Evolutionary conservation across 2,888 invertebrate species (phyloP), one percentile per base, ranked within the genome.

Genomic region (Trichopoda pennipes): DNA sequence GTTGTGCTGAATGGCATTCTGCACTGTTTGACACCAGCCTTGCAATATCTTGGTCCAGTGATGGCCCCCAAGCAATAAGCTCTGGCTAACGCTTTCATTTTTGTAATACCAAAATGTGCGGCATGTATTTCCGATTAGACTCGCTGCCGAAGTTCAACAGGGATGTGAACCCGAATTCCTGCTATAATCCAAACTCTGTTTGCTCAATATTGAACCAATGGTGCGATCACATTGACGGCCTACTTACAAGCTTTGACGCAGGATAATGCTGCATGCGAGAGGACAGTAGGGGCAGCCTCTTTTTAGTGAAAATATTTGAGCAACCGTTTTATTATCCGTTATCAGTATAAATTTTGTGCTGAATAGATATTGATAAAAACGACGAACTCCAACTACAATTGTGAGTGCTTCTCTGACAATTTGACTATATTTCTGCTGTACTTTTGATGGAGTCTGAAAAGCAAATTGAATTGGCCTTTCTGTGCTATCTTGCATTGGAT

Each of bases 381-480:
- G n/a, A 21, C 86, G 53, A 23, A 53, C 23, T 3, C 53, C 53
- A 53, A 53, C 35, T 7, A 42, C 82, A 16, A 91, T 85, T 4
- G 87, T 87, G 6, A 89, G 85, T 3, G 89, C 90, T 85, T 88
- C 86, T n/a, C 61, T 69, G 42, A 83, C 84, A 1, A 84, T 47
- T 51, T 84, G 84, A 10, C 76, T 78, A 21, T 85, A 85, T 12
- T 70, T 35, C 42, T 83, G 84, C 47, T 84, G 84, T 8, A 70
- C 64, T 9, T 44, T 61, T 32, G 55, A 58, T 14, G 86, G 86
- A 56, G 83, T 89, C 86, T 80, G 83, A 16, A 87, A 89, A 1
- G 89, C 88, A 85, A 86, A 90, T 14, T 86, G 85, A 38, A 91
- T 88, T 9, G 89, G 90, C 49, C 87, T 77, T 81, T 90, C 89